Evolutionary conservation across 1,140 invertebrate genomes (phyloP).

Genomic region (Arion vulgaris): DNA sequence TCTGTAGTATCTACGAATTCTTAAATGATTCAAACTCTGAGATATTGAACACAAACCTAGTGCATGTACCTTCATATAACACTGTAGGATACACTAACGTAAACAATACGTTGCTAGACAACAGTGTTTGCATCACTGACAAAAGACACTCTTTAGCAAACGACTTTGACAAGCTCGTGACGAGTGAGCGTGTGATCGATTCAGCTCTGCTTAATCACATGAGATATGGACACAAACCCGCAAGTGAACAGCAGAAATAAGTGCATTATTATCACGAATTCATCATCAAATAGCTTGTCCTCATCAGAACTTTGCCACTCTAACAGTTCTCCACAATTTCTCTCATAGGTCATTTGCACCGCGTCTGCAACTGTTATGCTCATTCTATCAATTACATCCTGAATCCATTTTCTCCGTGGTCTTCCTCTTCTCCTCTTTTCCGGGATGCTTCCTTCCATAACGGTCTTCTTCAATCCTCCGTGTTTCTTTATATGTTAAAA

Average conservation of each 20-base stretch:
- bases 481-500: no score
- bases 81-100: neutral
- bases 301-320: no score
- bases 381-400: no score
- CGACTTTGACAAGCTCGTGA: conserved; percentile 35
- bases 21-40: neutral
- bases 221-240: conserved; percentile 18
- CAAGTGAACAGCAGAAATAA: neutral
- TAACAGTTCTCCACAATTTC: no score
- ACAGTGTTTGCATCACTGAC: neutral
- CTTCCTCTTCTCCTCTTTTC: no score
- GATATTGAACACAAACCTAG: conserved; percentile 1
- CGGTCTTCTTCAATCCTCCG: no score
- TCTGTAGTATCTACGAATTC: neutral
- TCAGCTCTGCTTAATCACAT: conserved; percentile 25
- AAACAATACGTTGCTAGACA: neutral
- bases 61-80: neutral
- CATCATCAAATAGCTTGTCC: no score
- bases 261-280: no score
- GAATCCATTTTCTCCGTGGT: no score
- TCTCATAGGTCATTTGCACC: no score
- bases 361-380: no score
- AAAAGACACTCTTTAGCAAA: conserved; percentile 22
- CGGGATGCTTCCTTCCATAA: no score
- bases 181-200: conserved; percentile 41